A percentile compares a stretch with the other conserved stretches of the same genome.
Conservation (phyloP, 1,140 invertebrate genomes). For the Drosophila ananassae region DNA sequence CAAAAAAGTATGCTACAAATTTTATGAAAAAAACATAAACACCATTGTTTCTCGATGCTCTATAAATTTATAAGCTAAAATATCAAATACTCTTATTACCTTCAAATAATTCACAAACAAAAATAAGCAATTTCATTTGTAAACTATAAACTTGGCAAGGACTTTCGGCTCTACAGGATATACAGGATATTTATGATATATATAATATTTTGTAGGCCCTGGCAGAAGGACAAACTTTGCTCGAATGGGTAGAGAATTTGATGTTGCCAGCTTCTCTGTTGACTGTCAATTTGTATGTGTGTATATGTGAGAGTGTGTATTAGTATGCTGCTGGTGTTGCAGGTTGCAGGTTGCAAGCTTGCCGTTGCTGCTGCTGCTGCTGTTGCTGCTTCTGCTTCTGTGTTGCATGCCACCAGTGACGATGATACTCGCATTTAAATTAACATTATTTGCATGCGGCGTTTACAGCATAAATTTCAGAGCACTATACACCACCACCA, state of each 20-base stretch:
- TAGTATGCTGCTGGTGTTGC: slow-evolving; percentile 53
- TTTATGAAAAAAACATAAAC: background rate
- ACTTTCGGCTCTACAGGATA: slow-evolving; percentile 11
- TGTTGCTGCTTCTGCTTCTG: slow-evolving; percentile 23
- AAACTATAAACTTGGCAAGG: slow-evolving; percentile 3
- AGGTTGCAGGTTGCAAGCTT: slow-evolving; percentile 27
- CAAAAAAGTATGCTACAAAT: background rate
- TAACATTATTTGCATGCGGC: slow-evolving; percentile 81
- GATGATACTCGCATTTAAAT: slow-evolving; percentile 81
- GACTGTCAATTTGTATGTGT: slow-evolving; percentile 32
- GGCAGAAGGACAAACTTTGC: slow-evolving; percentile 8
- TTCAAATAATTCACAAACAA: no score
- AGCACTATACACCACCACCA: slow-evolving; percentile 21
- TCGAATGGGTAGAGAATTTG: no score
- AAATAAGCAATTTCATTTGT: background rate
- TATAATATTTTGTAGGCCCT: slow-evolving; percentile 18
- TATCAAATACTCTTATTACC: no score
- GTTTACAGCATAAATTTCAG: slow-evolving; percentile 76
- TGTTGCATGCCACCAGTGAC: slow-evolving; percentile 35
- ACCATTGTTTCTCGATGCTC: no score
- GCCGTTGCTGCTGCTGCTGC: slow-evolving; percentile 23
- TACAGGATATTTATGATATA: background rate
- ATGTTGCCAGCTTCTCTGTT: slow-evolving; percentile 16
- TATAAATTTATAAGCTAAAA: no score
- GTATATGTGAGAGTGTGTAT: slow-evolving; percentile 6